These are phyloP conservation scores for Triplophysa tibetana DNA, from an alignment of 2,113 vertebrate genomes.

Conservation along the genomic window DNA sequence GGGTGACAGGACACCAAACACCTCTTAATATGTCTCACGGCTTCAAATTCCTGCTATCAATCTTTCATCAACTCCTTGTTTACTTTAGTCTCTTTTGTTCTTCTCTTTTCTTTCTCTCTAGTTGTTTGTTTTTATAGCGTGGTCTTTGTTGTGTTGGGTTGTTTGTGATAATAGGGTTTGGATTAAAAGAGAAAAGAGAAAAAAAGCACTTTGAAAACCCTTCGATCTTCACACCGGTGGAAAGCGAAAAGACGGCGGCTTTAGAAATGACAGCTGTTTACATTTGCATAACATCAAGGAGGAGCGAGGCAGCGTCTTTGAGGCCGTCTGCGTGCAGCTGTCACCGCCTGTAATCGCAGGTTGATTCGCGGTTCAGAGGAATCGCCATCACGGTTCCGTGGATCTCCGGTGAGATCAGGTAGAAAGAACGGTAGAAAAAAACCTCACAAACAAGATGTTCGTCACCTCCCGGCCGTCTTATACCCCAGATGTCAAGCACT, in stretches of 20 bases:
- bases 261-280: conserved; percentile 69
- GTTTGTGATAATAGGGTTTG: conserved; percentile 58
- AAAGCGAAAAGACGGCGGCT: conserved; percentile 53
- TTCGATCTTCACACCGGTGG: conserved; percentile 56
- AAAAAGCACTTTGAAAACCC: conserved; percentile 48
- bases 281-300: conserved; percentile 70
- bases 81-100: conserved; percentile 27
- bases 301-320: conserved; percentile 58
- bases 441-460: conserved; percentile 30
- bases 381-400: conserved; percentile 51
- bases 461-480: conserved; percentile 33
- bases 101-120: conserved; percentile 6
- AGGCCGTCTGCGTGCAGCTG: conserved; percentile 61
- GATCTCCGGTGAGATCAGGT: conserved; percentile 21
- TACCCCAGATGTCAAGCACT: conserved; percentile 10
- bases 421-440: conserved; percentile 10
- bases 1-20: conserved; percentile 44
- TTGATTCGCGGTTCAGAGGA: conserved; percentile 59
- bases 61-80: conserved; percentile 56
- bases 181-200: conserved; percentile 53
- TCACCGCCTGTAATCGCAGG: conserved; percentile 63
- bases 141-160: conserved; percentile 48
- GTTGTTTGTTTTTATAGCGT: conserved; percentile 43
- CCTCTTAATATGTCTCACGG: conserved; percentile 42
- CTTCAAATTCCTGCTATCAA: conserved; percentile 30